Percentiles rank a stretch among this genome's conserved stretches.
Conservation (phyloP, 1,140 invertebrate genomes). For the Diorhabda carinulata region DNA sequence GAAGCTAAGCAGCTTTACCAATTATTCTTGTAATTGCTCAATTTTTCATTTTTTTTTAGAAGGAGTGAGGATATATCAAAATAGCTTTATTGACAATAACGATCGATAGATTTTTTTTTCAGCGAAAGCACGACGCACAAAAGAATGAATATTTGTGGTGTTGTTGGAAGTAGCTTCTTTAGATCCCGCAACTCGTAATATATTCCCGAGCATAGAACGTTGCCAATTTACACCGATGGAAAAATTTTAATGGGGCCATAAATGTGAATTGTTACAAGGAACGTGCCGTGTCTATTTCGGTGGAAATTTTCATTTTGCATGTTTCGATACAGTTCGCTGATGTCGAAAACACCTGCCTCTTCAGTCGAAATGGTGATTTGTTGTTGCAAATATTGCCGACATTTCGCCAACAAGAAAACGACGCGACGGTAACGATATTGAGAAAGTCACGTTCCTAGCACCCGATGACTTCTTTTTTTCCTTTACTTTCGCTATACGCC, state of each 20-base stretch:
- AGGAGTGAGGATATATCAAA: too few relatives aligned
- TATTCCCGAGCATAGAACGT: not conserved
- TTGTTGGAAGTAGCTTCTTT: not conserved
- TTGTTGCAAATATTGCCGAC: constrained; percentile 20
- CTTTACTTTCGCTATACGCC: not conserved
- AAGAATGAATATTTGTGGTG: not conserved
- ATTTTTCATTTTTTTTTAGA: too few relatives aligned
- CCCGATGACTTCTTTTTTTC: not conserved
- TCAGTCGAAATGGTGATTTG: constrained; percentile 15
- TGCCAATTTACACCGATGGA: constrained; percentile 2
- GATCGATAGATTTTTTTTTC: too few relatives aligned
- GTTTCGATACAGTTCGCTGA: constrained; percentile 14
- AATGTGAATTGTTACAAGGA: constrained; percentile 17
- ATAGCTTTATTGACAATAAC: too few relatives aligned
- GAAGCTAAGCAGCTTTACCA: too few relatives aligned
- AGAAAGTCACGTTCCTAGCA: not conserved
- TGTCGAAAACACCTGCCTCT: constrained; percentile 13
- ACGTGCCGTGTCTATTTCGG: constrained; percentile 14
- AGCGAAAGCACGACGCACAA: too few relatives aligned
- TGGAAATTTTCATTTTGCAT: constrained; percentile 17
- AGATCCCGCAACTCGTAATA: not conserved
- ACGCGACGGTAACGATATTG: not conserved
- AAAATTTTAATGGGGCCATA: constrained; percentile 17
- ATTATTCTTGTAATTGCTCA: too few relatives aligned
- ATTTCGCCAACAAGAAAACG: constrained; percentile 15